Evolutionary conservation across 2,113 vertebrate species (phyloP).

Genomic region (Pedionomus torquatus): DNA sequence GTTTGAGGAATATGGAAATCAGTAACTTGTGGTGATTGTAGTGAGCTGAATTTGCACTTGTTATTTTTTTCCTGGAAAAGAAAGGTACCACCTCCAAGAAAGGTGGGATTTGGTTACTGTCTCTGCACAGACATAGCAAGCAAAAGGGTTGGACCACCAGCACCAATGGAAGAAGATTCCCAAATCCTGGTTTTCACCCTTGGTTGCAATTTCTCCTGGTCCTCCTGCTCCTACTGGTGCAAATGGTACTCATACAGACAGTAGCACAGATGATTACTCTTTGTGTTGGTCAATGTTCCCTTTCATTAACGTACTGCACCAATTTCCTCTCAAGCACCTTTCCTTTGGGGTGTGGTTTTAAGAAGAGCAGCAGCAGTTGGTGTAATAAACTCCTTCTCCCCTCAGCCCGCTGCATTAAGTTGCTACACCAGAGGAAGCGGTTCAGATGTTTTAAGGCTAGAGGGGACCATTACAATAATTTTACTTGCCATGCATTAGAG

Average conservation of each 20-base stretch:
- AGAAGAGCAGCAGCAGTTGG: not conserved
- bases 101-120: not conserved
- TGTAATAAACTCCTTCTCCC: not conserved
- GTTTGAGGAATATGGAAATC: not conserved
- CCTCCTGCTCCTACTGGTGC: not conserved
- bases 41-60: not conserved
- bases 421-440: conserved; percentile 6
- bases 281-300: not conserved
- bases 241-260: not conserved
- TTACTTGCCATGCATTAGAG: not conserved
- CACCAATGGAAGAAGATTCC: not conserved
- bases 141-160: not conserved
- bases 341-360: conserved; percentile 25
- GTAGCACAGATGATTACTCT: not conserved
- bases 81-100: not conserved
- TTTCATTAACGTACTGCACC: conserved; percentile 18
- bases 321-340: conserved; percentile 9
- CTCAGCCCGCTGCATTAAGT: accelerated
- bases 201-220: not conserved
- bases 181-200: not conserved
- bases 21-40: not conserved
- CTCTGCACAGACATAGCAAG: not conserved
- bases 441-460: conserved; percentile 23
- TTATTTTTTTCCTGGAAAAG: not conserved
- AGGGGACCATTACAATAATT: conserved; percentile 45